Evolutionary conservation across 2,797 vertebrate species (phyloP).

Genomic region (Cossypha dichroa): DNA sequence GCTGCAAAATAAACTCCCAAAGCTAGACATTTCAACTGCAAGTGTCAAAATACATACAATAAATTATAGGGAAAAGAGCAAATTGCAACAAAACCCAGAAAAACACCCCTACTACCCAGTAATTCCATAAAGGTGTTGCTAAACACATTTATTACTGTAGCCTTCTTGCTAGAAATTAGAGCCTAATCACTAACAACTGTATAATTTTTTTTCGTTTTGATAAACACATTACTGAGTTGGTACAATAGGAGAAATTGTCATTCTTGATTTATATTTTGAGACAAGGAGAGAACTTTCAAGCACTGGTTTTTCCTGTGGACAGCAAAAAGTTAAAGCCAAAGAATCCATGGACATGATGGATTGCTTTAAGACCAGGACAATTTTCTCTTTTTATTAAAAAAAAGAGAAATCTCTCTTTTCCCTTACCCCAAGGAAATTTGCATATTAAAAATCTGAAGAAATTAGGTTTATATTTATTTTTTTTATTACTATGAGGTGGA

Average conservation of each 20-base stretch:
- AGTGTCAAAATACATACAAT: neutral
- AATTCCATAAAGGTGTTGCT: neutral
- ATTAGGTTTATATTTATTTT: constrained; percentile 39
- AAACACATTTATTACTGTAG: neutral
- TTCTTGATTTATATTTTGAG: neutral
- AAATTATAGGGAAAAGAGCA: neutral
- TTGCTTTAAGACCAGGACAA: neutral
- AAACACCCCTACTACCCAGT: neutral
- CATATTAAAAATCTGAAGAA: constrained; percentile 38
- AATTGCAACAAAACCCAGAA: neutral
- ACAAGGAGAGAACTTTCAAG: neutral
- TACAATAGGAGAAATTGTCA: neutral
- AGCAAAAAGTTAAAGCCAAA: neutral
- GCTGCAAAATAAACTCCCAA: constrained; percentile 7
- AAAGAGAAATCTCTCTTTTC: neutral
- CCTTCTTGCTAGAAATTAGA: neutral
- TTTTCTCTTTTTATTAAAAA: neutral
- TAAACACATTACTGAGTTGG: neutral
- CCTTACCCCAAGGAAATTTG: neutral
- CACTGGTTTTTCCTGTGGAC: neutral
- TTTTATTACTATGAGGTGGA: constrained; percentile 15
- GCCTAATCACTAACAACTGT: neutral
- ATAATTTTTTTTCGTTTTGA: neutral
- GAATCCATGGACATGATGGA: neutral
- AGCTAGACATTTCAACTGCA: neutral